phyloP scores from a whole-genome alignment of 2,888 invertebrate genomes.

The Cyaniris semiargus region DNA sequence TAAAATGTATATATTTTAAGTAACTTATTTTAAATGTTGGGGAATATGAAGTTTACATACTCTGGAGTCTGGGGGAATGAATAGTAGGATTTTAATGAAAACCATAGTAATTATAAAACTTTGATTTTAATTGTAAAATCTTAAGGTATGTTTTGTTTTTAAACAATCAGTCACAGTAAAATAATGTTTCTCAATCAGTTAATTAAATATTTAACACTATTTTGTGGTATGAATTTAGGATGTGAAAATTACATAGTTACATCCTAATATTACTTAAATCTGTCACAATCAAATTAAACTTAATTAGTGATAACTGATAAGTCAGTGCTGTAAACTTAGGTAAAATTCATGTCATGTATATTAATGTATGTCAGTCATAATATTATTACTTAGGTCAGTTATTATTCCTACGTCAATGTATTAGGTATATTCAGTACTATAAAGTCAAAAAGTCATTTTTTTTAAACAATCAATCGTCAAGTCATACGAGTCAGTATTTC shows the following conservation, averaged over 20 bases:
- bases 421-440: too few species aligned
- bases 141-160: not conserved
- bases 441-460: too few species aligned
- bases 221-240: not conserved
- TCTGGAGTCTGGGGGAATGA: not conserved
- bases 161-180: not conserved
- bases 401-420: too few species aligned
- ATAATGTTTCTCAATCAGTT: not conserved
- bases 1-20: too few species aligned
- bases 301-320: not conserved
- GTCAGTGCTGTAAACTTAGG: not conserved
- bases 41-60: too few species aligned
- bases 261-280: not conserved
- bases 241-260: not conserved
- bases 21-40: too few species aligned
- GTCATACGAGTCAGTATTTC: too few species aligned
- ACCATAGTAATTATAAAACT: not conserved
- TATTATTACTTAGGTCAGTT: not conserved
- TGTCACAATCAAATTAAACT: not conserved
- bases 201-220: not conserved
- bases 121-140: not conserved
- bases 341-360: not conserved
- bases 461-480: too few species aligned
- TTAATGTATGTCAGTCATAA: not conserved
- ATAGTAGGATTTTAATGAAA: not conserved